Conservation (phyloP, 2,113 vertebrate genomes). For the Labrus mixtus region DNA sequence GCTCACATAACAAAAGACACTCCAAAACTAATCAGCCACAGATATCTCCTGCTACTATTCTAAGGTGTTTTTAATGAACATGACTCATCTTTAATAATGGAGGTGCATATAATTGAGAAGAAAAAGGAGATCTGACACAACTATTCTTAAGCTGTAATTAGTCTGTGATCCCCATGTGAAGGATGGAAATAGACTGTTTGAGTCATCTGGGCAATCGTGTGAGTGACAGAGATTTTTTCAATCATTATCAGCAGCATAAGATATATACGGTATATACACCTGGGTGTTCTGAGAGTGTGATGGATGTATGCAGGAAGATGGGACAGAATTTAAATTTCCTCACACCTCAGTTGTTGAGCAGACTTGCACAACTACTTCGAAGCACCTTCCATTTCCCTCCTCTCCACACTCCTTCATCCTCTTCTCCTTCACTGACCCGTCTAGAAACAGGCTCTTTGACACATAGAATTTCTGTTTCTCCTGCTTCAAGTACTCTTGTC, state of each 20-base stretch:
- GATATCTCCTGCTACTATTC: conserved; percentile 44
- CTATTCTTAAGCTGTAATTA: conserved; percentile 49
- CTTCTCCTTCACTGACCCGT: conserved; percentile 25
- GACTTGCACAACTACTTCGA: background rate
- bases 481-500: conserved; percentile 1
- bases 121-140: conserved; percentile 37
- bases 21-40: conserved; percentile 60
- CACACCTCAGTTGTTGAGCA: background rate
- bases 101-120: conserved; percentile 32
- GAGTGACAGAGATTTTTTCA: conserved; percentile 8
- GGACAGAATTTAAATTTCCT: background rate
- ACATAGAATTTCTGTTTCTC: conserved; percentile 30
- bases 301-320: background rate
- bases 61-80: conserved; percentile 56
- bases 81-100: conserved; percentile 44
- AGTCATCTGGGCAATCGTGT: conserved; percentile 12
- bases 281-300: background rate
- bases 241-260: background rate
- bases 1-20: conserved; percentile 62
- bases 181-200: conserved; percentile 35
- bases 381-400: conserved; percentile 8
- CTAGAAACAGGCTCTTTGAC: conserved; percentile 40
- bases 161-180: conserved; percentile 31
- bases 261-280: background rate
- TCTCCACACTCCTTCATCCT: conserved; percentile 15